These are phyloP conservation scores for Agelastica alni DNA, from an alignment of 2,888 invertebrate genomes.

Conservation along the genomic window DNA sequence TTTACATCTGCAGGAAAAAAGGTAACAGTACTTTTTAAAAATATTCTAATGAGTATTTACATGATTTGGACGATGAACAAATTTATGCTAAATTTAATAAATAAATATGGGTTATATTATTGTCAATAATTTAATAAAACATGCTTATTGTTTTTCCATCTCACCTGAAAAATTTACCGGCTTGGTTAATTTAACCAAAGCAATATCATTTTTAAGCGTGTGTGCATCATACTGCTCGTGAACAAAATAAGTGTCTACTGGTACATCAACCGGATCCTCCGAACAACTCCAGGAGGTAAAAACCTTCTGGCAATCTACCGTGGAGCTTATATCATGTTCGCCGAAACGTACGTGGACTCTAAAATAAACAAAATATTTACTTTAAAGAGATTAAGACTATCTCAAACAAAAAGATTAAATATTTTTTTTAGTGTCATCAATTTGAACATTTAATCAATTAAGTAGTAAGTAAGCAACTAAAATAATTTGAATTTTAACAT, in stretches of 20 bases:
- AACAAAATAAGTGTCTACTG: conserved; percentile 43
- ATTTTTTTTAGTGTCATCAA: no score
- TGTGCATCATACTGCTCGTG: conserved; percentile 48
- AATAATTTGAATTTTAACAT: no score
- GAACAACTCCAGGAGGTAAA: conserved; percentile 41
- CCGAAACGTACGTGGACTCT: conserved; percentile 65
- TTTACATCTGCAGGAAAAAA: no score
- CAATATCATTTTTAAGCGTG: conserved; percentile 53
- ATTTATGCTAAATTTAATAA: no score
- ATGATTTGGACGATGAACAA: no score
- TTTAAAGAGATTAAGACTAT: neutral
- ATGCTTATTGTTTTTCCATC: neutral
- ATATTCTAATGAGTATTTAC: no score
- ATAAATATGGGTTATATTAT: no score
- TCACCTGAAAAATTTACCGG: conserved; percentile 38
- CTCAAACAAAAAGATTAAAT: neutral
- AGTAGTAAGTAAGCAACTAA: no score
- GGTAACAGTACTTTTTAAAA: no score
- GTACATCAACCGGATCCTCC: conserved; percentile 45
- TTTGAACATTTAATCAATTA: no score
- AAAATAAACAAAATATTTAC: conserved; percentile 27
- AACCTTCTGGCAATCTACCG: conserved; percentile 56
- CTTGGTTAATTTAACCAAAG: conserved; percentile 47
- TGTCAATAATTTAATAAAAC: no score
- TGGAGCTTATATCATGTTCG: conserved; percentile 60